These are phyloP conservation scores for Mixornis gularis DNA, from an alignment of 2,113 vertebrate species.

Conservation along the genomic window DNA sequence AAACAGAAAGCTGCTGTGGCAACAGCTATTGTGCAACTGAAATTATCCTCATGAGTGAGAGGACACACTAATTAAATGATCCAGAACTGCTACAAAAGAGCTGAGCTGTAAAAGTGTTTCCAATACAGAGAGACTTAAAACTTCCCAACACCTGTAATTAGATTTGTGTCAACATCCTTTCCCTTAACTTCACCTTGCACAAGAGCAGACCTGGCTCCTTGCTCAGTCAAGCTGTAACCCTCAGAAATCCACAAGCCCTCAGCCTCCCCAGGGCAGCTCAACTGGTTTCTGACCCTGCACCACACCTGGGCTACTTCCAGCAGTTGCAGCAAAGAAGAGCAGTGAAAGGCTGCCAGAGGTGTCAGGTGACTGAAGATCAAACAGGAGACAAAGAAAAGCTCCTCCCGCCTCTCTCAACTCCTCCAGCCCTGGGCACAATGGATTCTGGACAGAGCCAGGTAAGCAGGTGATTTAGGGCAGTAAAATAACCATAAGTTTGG, in stretches of 20 bases:
- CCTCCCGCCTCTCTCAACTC: background rate
- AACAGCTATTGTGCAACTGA: background rate
- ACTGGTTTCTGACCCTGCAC: background rate
- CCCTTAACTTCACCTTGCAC: background rate
- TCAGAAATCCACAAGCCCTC: background rate
- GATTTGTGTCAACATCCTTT: background rate
- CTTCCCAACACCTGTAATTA: background rate
- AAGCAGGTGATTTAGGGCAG: background rate
- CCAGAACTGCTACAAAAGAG: background rate
- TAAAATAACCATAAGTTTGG: background rate
- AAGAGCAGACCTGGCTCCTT: background rate
- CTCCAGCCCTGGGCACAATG: background rate
- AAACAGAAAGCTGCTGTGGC: background rate
- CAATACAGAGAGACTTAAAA: background rate
- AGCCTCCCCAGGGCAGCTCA: background rate
- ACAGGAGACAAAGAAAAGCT: background rate
- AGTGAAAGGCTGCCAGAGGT: background rate
- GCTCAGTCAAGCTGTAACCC: background rate
- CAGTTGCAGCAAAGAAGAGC: background rate
- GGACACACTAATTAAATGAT: background rate
- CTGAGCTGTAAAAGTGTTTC: background rate
- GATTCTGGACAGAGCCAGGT: background rate
- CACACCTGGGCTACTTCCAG: background rate
- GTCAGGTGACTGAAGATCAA: background rate
- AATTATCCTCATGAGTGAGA: background rate